Percentiles rank a stretch among this genome's conserved stretches.
phyloP scores from a whole-genome alignment of 2,797 vertebrate genomes.

The Sebastes hubbsi region DNA sequence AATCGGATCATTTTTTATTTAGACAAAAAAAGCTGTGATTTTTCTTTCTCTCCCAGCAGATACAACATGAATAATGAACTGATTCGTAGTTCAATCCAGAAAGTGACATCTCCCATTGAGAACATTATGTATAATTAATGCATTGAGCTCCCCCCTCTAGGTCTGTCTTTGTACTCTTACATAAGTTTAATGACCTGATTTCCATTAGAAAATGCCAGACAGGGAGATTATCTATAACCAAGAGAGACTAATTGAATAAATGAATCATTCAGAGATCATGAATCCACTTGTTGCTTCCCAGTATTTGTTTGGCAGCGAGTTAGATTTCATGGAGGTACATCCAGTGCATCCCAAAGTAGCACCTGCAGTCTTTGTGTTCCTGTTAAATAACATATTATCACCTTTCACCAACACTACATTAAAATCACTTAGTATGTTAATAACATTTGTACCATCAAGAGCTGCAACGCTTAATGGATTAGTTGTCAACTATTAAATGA shows the following conservation, averaged over 20 bases:
- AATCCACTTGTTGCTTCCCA: slow-evolving; percentile 35
- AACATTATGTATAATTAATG: slow-evolving; percentile 50
- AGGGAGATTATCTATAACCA: slow-evolving; percentile 23
- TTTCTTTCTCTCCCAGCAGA: background rate
- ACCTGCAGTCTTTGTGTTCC: slow-evolving; percentile 40
- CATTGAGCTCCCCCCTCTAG: slow-evolving; percentile 7
- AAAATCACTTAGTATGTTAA: background rate
- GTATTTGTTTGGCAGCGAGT: slow-evolving; percentile 33
- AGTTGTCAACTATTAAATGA: too few species aligned
- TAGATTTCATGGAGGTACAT: slow-evolving; percentile 5
- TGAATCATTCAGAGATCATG: slow-evolving; percentile 39
- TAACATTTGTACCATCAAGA: background rate
- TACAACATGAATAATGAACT: slow-evolving; percentile 1
- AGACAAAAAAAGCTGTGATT: background rate
- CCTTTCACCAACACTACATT: slow-evolving; percentile 8
- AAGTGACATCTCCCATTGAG: slow-evolving; percentile 27
- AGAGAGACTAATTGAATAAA: slow-evolving; percentile 39
- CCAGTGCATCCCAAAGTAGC: slow-evolving; percentile 19
- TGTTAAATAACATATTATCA: background rate
- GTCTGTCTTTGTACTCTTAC: slow-evolving; percentile 36
- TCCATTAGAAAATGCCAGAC: slow-evolving; percentile 59
- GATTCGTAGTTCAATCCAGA: slow-evolving; percentile 21
- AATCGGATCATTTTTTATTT: background rate
- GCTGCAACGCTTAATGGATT: too few species aligned
- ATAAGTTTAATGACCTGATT: slow-evolving; percentile 56